Evolutionary conservation across 1,140 invertebrate genomes (phyloP), one percentile per base, ranked within the genome.

Genomic region (Charaxes varanes): DNA sequence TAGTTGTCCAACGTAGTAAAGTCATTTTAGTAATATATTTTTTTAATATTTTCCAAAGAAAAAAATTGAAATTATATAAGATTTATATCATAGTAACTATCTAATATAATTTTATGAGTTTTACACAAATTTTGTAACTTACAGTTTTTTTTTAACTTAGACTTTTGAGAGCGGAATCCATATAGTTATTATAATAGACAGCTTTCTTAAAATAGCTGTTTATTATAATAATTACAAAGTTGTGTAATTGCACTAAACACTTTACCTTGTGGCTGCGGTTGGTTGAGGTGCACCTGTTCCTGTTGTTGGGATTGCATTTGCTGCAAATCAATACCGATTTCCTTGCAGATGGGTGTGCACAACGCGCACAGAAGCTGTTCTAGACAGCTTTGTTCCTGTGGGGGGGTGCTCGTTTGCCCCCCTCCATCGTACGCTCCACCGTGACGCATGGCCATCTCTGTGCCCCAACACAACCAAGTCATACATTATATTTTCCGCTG

Each of bases 271-370:
- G 58, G 47, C 15, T 66, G 64, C 13, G 78, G 73, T 32, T 74
- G 74, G 3, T 46, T 76, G 0, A 78, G 45, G 22, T 73, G 73
- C n/a, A 76, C 74, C 34, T 71, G 64, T 10, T 73, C 73, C 13
- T 61, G 63, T 1, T 44, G 46, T 23, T 54, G 49, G 1, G 57
- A 44, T 14, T 65, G 55, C 6, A 73, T 27, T 21, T 81, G 77
- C 26, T 84, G 73, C 41, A 84, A 45, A 26, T 85, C 77, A 1
- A 85, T 53, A 4, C 84, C 84, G 21, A 85, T 4, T 61, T 85
- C 81, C 67, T 85, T 85, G 63, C 84, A 85, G 51, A 85, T 78
- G 26, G 84, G 84, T 0, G 70, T 32, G 55, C 81, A 85, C 3
- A 85, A 62, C 0, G 79, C 68, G 27, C 84, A 85, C 6, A 82